Evolutionary conservation across 2,113 vertebrate species (phyloP), one percentile per base, ranked within the genome.

Genomic region (Picathartes gymnocephalus): DNA sequence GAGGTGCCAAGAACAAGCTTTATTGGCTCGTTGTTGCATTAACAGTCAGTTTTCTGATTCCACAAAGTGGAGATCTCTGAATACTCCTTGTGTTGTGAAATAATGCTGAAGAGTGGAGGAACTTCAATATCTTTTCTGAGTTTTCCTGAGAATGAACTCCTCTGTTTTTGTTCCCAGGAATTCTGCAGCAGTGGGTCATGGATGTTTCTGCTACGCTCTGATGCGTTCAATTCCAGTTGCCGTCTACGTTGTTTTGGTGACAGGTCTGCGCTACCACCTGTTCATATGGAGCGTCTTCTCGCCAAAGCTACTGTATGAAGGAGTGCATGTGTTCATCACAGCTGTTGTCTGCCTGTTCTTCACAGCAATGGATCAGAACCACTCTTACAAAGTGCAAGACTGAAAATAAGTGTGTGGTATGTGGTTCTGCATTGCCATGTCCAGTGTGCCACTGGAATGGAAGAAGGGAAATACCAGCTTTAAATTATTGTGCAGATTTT

Each of bases 241-340:
- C 3, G 83, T 97, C 31, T 99, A 99, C 83, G 86, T 99, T 22
- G 76, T 99, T 61, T 83, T 99, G 96, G 98, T 99, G 30, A 99
- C 99, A 0, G 96, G 96, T 23, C 98, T 99, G 88, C 98, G 99
- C n/a, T 99, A 99, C 92, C 99, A 99, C 93, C 97, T 99, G 56
- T 99, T 99, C 96, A 99, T 99, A 94, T 99, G 99, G 99, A 99
- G 99, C 1, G 99, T 99, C 58, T 99, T 99, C 95, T 99, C 99
- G 0, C 99, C 99, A 9, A 99, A 99, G 91, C 97, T 99, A 1
- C 98, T 99, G 13, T 99, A 99, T 6, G 99, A 99, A 97, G 98
- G 98, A n/a, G 96, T 98, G 96, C 99, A 98, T 39, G 97, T 98
- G 31, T 97, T 99, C 94, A 96, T 99, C 90, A 98, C 98, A 3